A percentile compares a stretch with the other conserved stretches of the same genome.
Conservation (phyloP, 2,113 vertebrate species). For the Daboia siamensis region DNA sequence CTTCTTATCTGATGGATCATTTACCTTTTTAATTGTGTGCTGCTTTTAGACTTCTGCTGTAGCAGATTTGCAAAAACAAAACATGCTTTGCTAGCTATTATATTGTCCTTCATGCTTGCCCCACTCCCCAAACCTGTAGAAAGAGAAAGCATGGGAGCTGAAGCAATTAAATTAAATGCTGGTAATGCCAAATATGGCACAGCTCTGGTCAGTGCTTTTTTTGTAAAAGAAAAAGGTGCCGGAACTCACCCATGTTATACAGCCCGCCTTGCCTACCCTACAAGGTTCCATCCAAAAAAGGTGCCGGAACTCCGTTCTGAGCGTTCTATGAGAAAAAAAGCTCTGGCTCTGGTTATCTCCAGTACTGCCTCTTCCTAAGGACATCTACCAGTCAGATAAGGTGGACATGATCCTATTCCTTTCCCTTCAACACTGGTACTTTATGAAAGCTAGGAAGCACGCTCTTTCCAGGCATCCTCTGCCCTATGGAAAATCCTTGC, state of each 20-base stretch:
- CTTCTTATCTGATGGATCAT: constrained; percentile 37
- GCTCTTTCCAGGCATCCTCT: too few relatives aligned
- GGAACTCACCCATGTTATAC: too few relatives aligned
- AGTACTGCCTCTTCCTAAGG: neutral
- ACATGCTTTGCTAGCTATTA: neutral
- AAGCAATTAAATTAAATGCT: neutral
- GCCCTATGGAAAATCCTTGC: too few relatives aligned
- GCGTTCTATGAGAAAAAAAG: too few relatives aligned
- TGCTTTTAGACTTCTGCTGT: constrained; percentile 20
- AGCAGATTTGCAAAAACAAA: constrained; percentile 40
- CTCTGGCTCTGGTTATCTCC: neutral
- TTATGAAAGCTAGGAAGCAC: too few relatives aligned
- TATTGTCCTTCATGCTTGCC: neutral
- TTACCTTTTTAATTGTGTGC: constrained; percentile 52
- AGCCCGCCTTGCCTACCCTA: too few relatives aligned
- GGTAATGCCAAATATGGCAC: neutral
- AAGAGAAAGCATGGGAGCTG: neutral
- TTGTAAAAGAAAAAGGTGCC: too few relatives aligned
- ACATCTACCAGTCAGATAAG: neutral
- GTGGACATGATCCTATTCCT: too few relatives aligned
- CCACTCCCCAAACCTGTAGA: neutral
- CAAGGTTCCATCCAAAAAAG: too few relatives aligned
- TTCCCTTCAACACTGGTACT: too few relatives aligned
- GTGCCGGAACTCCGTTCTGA: too few relatives aligned
- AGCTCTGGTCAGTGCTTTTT: too few relatives aligned